Conservation (phyloP, 2,888 invertebrate species). For the Cephalotes varians region DNA sequence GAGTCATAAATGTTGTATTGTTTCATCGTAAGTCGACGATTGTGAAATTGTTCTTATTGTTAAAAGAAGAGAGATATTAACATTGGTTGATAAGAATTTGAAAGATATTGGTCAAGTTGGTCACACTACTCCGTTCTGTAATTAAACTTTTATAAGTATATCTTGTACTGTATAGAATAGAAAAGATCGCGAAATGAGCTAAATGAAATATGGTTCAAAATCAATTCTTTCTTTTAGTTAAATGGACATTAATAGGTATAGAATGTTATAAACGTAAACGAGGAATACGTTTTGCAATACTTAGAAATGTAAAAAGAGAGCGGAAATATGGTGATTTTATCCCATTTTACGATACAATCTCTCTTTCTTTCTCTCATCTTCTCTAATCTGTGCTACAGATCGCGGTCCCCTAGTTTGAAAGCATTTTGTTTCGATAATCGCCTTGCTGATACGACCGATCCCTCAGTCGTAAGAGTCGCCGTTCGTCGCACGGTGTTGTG, state of each 20-base stretch:
- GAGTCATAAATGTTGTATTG: background rate
- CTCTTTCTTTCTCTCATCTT: slow-evolving; percentile 8
- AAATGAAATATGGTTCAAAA: background rate
- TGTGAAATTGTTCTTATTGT: background rate
- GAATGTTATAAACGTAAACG: background rate
- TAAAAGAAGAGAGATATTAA: background rate
- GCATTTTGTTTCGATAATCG: slow-evolving; percentile 34
- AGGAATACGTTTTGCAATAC: background rate
- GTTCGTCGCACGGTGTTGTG: background rate
- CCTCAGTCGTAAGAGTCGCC: background rate
- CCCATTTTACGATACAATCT: background rate
- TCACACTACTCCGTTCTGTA: background rate
- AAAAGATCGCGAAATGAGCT: background rate
- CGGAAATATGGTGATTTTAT: background rate
- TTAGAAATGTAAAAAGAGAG: background rate
- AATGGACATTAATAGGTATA: background rate
- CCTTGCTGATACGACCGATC: background rate
- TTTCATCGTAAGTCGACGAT: background rate
- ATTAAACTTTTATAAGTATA: slow-evolving; percentile 52
- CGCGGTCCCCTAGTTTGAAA: slow-evolving; percentile 15
- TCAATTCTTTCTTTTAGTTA: background rate
- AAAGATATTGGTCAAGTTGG: background rate
- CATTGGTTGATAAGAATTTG: background rate
- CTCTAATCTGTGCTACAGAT: background rate
- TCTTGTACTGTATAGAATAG: slow-evolving; percentile 1